phyloP scores from a whole-genome alignment of 2,797 vertebrate species.

The Urosaurus nigricauda region DNA sequence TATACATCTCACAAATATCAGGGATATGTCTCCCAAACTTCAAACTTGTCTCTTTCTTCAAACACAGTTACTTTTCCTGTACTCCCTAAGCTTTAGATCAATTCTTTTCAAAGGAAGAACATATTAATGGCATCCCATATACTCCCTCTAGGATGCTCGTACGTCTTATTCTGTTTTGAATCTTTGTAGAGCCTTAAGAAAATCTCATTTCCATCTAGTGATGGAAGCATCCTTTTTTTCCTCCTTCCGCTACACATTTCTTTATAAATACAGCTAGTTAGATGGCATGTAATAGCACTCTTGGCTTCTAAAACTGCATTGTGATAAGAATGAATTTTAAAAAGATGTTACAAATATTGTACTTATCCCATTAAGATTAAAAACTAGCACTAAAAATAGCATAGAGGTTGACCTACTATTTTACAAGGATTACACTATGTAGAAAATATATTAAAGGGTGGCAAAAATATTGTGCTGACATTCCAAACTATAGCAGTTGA shows the following conservation, averaged over 20 bases:
- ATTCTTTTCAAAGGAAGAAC: slow-evolving; percentile 72
- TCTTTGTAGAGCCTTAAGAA: slow-evolving; percentile 71
- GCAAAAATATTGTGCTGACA: slow-evolving; percentile 49
- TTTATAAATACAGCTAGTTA: slow-evolving; percentile 64
- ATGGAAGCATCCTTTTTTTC: slow-evolving; percentile 59
- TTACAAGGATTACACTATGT: slow-evolving; percentile 58
- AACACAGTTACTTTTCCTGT: slow-evolving; percentile 68
- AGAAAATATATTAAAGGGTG: slow-evolving; percentile 31
- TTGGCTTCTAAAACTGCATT: slow-evolving; percentile 62
- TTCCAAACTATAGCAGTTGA: slow-evolving; percentile 54
- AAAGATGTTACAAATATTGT: slow-evolving; percentile 68
- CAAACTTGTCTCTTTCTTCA: slow-evolving; percentile 64
- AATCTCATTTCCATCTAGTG: slow-evolving; percentile 65
- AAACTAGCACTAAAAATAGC: slow-evolving; percentile 56
- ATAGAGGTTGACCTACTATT: slow-evolving; percentile 54
- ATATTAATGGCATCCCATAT: slow-evolving; percentile 73
- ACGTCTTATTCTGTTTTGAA: slow-evolving; percentile 77
- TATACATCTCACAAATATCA: slow-evolving; percentile 27
- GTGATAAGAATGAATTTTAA: slow-evolving; percentile 61
- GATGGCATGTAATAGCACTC: slow-evolving; percentile 16
- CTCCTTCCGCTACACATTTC: slow-evolving; percentile 63
- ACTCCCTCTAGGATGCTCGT: slow-evolving; percentile 71
- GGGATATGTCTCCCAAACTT: slow-evolving; percentile 46
- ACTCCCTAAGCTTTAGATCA: slow-evolving; percentile 69
- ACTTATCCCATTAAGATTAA: slow-evolving; percentile 38